These are phyloP conservation scores for Mugil cephalus DNA, from an alignment of 2,113 vertebrate genomes.

Conservation along the genomic window DNA sequence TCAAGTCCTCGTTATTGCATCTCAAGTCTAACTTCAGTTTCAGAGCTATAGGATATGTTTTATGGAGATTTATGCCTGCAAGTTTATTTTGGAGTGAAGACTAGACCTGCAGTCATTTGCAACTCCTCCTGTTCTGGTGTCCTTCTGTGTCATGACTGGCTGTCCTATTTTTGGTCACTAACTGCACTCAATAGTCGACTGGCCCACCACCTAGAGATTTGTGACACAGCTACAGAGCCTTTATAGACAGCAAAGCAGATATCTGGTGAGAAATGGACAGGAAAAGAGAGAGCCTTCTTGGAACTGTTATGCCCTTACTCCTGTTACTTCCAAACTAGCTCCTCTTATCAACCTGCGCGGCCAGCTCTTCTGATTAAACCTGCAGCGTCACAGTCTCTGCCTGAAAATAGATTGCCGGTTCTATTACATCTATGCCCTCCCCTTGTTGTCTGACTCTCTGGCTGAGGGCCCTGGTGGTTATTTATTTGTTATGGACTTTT, in stretches of 20 bases:
- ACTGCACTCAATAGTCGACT: not conserved
- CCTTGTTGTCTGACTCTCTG: constrained; percentile 38
- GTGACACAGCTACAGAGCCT: constrained; percentile 13
- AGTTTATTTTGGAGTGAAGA: not conserved
- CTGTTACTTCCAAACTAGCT: constrained; percentile 43
- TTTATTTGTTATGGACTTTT: constrained; percentile 77
- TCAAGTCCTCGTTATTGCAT: no score
- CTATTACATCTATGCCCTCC: constrained; percentile 50
- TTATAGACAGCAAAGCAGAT: constrained; percentile 21
- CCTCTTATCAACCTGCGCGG: constrained; percentile 45
- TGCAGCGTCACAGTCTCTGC: constrained; percentile 26
- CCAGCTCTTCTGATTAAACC: constrained; percentile 52
- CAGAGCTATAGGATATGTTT: no score
- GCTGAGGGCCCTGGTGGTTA: constrained; percentile 60
- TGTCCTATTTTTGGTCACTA: constrained; percentile 16
- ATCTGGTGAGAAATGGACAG: constrained; percentile 30
- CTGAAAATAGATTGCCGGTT: constrained; percentile 71
- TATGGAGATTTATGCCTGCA: no score
- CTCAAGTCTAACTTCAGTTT: no score
- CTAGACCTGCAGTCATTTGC: not conserved
- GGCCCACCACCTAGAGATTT: constrained; percentile 37
- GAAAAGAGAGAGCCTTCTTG: constrained; percentile 15
- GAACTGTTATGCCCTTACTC: constrained; percentile 41
- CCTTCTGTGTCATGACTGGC: not conserved
- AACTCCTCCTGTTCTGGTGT: not conserved